phyloP scores from a whole-genome alignment of 2,113 vertebrate genomes.

The Puntigrus tetrazona region DNA sequence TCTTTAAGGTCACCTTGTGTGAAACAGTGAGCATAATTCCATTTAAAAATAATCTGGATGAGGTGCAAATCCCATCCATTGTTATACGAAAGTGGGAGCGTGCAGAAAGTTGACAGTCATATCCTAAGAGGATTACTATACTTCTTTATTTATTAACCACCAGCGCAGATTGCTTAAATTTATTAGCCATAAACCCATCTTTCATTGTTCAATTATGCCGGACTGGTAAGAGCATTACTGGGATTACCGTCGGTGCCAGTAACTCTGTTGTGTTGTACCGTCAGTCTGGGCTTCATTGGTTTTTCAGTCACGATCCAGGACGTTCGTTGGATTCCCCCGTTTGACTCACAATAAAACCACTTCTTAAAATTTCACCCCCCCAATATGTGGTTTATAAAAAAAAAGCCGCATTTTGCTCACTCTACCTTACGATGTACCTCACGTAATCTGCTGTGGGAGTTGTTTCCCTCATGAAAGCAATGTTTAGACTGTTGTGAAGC shows the following conservation, averaged over 20 bases:
- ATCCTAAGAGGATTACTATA: constrained; percentile 63
- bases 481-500: constrained; percentile 11
- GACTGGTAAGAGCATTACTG: constrained; percentile 75
- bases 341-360: neutral
- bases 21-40: constrained; percentile 29
- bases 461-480: constrained; percentile 10
- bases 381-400: neutral
- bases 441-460: neutral
- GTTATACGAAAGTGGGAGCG: constrained; percentile 4
- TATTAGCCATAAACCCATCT: constrained; percentile 65
- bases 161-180: constrained; percentile 50
- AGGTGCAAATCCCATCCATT: constrained; percentile 38
- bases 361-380: neutral
- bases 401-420: neutral
- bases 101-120: constrained; percentile 11
- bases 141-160: constrained; percentile 68
- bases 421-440: neutral
- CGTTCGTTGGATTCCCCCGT: neutral
- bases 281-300: constrained; percentile 68
- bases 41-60: constrained; percentile 44
- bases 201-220: constrained; percentile 71
- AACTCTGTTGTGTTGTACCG: constrained; percentile 65
- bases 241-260: constrained; percentile 73
- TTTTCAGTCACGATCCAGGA: constrained; percentile 71
- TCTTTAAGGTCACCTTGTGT: constrained; percentile 48